Conservation (phyloP, 2,797 vertebrate genomes). For the Notamacropus eugenii region DNA sequence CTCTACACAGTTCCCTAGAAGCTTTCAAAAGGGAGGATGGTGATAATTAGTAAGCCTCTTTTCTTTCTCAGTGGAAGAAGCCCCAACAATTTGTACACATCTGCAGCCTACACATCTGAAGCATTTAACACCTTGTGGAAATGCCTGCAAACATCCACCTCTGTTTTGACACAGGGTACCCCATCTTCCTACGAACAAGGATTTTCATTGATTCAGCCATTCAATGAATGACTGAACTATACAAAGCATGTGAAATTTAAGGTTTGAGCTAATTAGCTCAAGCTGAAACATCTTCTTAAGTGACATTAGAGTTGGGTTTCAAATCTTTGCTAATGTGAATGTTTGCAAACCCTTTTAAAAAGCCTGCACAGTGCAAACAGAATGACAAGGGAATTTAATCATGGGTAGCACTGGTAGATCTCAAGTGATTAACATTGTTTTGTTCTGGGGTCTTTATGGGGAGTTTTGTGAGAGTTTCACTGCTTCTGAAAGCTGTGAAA, state of each 20-base stretch:
- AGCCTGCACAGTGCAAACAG: background rate
- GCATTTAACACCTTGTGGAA: background rate
- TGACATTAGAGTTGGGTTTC: background rate
- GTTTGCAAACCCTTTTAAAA: background rate
- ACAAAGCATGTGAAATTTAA: background rate
- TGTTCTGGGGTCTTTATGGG: background rate
- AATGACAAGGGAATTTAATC: background rate
- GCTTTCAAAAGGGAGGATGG: background rate
- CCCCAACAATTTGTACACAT: background rate
- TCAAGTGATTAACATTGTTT: background rate
- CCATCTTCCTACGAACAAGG: background rate
- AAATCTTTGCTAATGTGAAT: background rate
- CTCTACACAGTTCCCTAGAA: background rate
- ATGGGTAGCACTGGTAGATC: background rate
- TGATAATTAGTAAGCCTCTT: background rate
- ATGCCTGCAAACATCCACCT: background rate
- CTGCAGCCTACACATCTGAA: background rate
- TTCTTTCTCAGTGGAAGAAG: background rate
- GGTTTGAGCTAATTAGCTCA: slow-evolving; percentile 29
- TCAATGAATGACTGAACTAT: background rate
- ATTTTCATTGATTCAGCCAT: background rate
- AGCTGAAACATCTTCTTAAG: slow-evolving; percentile 18
- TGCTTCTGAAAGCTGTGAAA: background rate
- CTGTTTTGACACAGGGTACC: background rate
- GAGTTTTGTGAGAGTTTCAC: background rate